phyloP scores from a whole-genome alignment of 2,888 invertebrate species.

The Omphaloscelis lunosa region DNA sequence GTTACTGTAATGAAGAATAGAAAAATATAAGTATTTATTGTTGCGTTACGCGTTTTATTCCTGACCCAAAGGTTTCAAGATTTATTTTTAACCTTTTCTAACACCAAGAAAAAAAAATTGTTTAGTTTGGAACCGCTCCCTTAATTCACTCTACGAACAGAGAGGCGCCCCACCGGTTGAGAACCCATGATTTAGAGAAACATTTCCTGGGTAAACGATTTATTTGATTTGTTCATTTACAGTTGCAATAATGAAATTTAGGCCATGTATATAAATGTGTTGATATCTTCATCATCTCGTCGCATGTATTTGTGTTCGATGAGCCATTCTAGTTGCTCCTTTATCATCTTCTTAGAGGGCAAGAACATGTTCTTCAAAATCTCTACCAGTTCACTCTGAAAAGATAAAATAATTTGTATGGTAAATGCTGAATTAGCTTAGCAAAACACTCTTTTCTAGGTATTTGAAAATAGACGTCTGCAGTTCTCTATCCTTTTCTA shows the following conservation, averaged over 20 bases:
- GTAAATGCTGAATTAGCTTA: neutral
- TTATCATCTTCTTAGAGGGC: conserved; percentile 99
- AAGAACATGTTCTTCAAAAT: conserved; percentile 99
- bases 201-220: conserved; percentile 81
- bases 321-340: conserved; percentile 99
- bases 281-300: conserved; percentile 99
- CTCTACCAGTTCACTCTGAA: conserved; percentile 97
- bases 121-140: neutral
- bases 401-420: conserved; percentile 36
- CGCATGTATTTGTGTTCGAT: conserved; percentile 99
- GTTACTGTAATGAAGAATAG: no score
- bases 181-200: conserved; percentile 45
- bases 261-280: conserved; percentile 99
- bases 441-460: no score
- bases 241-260: conserved; percentile 83
- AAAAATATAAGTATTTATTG: no score
- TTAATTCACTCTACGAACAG: neutral
- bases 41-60: no score
- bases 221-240: conserved; percentile 80
- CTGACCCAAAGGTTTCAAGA: no score
- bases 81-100: no score
- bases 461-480: neutral
- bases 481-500: neutral
- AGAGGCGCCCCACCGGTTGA: neutral
- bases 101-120: neutral